A percentile compares a stretch with the other conserved stretches of the same genome.
Conservation (phyloP, 2,888 invertebrate species). For the Aradus depressus region DNA sequence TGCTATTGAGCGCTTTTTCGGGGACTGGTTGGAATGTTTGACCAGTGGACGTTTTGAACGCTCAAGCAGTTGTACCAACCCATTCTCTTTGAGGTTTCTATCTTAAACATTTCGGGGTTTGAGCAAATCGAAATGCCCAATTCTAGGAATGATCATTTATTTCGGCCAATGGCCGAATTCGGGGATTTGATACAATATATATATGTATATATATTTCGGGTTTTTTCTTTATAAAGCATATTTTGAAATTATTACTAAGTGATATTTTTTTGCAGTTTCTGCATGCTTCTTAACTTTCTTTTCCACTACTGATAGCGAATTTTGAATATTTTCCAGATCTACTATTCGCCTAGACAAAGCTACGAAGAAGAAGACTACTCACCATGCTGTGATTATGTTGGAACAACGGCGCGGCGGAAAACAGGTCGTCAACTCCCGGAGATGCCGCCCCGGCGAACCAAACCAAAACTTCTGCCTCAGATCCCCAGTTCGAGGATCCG, state of each 20-base stretch:
- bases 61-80: too few relatives aligned
- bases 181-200: too few relatives aligned
- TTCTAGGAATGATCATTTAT: too few relatives aligned
- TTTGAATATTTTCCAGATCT: conserved; percentile 26
- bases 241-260: neutral
- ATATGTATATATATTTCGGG: too few relatives aligned
- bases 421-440: conserved; percentile 32
- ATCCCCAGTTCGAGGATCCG: conserved; percentile 39
- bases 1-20: too few relatives aligned
- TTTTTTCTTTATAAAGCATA: neutral
- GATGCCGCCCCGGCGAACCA: conserved; percentile 27
- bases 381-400: conserved; percentile 24
- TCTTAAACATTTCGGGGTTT: too few relatives aligned
- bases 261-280: neutral
- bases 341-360: conserved; percentile 33
- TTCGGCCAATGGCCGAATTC: too few relatives aligned
- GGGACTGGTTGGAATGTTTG: too few relatives aligned
- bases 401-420: conserved; percentile 26
- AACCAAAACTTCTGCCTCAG: conserved; percentile 37
- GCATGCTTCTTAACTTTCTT: neutral
- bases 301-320: too few relatives aligned
- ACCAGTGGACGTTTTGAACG: too few relatives aligned
- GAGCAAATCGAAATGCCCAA: too few relatives aligned
- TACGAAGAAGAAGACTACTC: conserved; percentile 35
- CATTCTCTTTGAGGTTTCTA: too few relatives aligned